phyloP scores from a whole-genome alignment of 2,797 vertebrate species.

The Pseudomugil gertrudae region DNA sequence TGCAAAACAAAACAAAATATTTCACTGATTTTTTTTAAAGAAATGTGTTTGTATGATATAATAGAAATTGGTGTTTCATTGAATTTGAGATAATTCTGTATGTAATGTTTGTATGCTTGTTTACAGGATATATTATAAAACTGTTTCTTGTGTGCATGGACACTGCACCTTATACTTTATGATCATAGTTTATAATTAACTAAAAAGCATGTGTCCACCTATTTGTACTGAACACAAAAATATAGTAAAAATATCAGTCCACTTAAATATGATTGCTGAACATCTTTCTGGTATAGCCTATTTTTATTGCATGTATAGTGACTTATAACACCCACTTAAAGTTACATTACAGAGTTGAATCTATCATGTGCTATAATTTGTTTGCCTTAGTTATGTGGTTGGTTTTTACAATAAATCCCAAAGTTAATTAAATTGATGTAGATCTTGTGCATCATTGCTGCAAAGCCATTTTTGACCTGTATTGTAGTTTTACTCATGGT shows the following conservation, averaged over 20 bases:
- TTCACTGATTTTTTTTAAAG: too few species aligned
- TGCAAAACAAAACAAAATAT: too few species aligned
- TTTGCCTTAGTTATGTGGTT: background rate
- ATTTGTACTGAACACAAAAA: background rate
- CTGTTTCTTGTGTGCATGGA: background rate
- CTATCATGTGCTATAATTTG: background rate
- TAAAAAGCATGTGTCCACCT: background rate
- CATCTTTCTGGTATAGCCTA: too few species aligned
- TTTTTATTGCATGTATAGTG: background rate
- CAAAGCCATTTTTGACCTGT: background rate
- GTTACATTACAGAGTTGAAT: too few species aligned
- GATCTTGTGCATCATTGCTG: background rate
- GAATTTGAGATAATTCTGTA: too few species aligned
- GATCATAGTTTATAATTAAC: background rate
- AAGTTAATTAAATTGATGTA: background rate
- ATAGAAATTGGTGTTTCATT: too few species aligned
- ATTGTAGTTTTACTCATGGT: background rate
- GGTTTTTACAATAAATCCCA: background rate
- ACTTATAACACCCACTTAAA: background rate
- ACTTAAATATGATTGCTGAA: too few species aligned
- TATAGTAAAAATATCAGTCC: too few species aligned
- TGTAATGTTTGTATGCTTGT: too few species aligned
- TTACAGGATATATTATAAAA: background rate
- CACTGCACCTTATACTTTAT: too few species aligned
- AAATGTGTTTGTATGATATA: too few species aligned